phyloP scores from a whole-genome alignment of 2,888 invertebrate species.

The Euproctis similis region DNA sequence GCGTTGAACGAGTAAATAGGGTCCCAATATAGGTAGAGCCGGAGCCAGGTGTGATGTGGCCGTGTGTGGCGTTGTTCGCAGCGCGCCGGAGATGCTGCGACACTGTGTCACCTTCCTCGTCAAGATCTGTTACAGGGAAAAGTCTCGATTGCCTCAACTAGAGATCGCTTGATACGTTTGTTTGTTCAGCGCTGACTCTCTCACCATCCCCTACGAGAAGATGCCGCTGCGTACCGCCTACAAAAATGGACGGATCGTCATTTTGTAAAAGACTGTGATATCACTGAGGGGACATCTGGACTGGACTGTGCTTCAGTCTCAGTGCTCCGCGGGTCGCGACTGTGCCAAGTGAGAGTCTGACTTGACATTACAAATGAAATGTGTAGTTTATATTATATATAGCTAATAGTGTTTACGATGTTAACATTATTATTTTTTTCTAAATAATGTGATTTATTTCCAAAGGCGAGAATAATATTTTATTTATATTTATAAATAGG shows the following conservation, averaged over 20 bases:
- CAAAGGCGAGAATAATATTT: too few relatives aligned
- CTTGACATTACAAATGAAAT: too few relatives aligned
- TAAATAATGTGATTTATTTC: too few relatives aligned
- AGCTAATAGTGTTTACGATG: too few relatives aligned
- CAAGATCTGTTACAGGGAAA: slow-evolving; percentile 16
- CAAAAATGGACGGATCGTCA: slow-evolving; percentile 37
- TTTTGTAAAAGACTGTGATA: slow-evolving; percentile 26
- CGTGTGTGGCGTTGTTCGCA: slow-evolving; percentile 11
- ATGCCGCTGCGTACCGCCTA: slow-evolving; percentile 34
- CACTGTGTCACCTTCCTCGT: slow-evolving; percentile 17
- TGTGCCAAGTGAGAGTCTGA: too few relatives aligned
- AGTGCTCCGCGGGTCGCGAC: too few relatives aligned
- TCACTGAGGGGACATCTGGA: too few relatives aligned
- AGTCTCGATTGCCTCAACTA: background rate
- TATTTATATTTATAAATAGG: too few relatives aligned
- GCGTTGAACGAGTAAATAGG: too few relatives aligned
- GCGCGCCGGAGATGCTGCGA: background rate
- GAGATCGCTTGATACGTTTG: background rate
- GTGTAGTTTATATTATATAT: too few relatives aligned
- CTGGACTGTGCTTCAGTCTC: too few relatives aligned
- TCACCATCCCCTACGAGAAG: slow-evolving; percentile 13
- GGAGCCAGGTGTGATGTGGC: slow-evolving; percentile 9
- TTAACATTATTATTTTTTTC: too few relatives aligned
- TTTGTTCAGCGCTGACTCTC: slow-evolving; percentile 1
- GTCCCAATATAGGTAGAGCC: background rate